Evolutionary conservation across 2,888 invertebrate genomes (phyloP), one percentile per base, ranked within the genome.

Genomic region (Philereme vetulata): DNA sequence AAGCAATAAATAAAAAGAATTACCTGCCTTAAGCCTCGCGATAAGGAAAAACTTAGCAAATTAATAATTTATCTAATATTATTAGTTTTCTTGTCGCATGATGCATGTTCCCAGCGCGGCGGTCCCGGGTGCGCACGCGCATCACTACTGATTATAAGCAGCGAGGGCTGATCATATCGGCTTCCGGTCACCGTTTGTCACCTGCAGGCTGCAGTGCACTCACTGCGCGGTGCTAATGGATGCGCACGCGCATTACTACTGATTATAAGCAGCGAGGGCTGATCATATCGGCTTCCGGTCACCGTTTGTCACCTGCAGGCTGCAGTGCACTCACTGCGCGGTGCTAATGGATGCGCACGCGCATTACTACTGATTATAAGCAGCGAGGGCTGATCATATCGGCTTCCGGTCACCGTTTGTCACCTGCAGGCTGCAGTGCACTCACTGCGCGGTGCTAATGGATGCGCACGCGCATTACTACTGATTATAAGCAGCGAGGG

Each of bases 221-320:
- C 5, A 8, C 36, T 21, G 21, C 21, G 2, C 21, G 21, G 21
- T 21, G 21, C 21, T 21, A 21, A 21, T 21, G 21, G 21, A 21
- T 1, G 21, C 21, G 21, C 21, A 21, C 1, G 21, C 21, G 21
- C 21, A 21, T 32, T 5, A 10, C 34, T n/a, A n/a, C 7, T 38
- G 6, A 5, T 7, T 21, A 21, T 21, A 21, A 21, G 2, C 21
- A 21, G 21, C 21, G 2, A 21, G 2, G 21, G 33, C 21, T 6
- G 55, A 43, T 50, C 40, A 38, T 56, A 51, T 56, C 51, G 42
- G 40, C 46, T 51, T 51, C 56, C 56, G 56, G 40, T 40, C 51
- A 21, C 51, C 40, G 44, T 38, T 45, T 38, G 50, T 50, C 50
- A 49, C 49, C 46, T 42, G 42, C n/a, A n/a, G n/a, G n/a, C n/a